Conservation (phyloP, 2,113 vertebrate species). For the Stomatorhinus ivindoensis region DNA sequence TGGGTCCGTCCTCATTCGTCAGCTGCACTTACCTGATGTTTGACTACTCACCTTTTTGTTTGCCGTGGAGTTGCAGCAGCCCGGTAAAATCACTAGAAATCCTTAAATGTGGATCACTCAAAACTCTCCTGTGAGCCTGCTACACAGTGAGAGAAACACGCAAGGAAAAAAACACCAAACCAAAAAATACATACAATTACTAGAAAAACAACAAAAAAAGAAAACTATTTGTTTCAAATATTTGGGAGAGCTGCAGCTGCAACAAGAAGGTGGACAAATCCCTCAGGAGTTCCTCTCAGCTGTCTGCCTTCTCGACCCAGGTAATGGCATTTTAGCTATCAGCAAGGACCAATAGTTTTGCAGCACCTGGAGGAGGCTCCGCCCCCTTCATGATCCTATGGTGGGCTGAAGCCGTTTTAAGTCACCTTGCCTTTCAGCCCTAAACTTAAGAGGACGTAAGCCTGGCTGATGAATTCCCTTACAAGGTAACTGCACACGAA, state of each 20-base stretch:
- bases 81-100: neutral
- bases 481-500: neutral
- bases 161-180: neutral
- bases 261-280: slow-evolving; percentile 14
- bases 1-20: neutral
- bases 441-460: neutral
- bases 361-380: slow-evolving; percentile 31
- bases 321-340: slow-evolving; percentile 56
- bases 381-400: slow-evolving; percentile 29
- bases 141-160: neutral
- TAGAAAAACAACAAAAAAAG: neutral
- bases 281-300: slow-evolving; percentile 35
- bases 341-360: slow-evolving; percentile 51
- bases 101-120: neutral
- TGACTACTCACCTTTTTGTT: neutral
- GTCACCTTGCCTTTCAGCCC: neutral
- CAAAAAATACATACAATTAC: neutral
- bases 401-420: slow-evolving; percentile 46
- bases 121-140: neutral
- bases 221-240: neutral
- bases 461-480: neutral
- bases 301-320: slow-evolving; percentile 52
- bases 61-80: neutral
- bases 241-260: neutral
- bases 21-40: neutral